phyloP scores from a whole-genome alignment of 2,797 vertebrate species.

The Vultur gryphus region DNA sequence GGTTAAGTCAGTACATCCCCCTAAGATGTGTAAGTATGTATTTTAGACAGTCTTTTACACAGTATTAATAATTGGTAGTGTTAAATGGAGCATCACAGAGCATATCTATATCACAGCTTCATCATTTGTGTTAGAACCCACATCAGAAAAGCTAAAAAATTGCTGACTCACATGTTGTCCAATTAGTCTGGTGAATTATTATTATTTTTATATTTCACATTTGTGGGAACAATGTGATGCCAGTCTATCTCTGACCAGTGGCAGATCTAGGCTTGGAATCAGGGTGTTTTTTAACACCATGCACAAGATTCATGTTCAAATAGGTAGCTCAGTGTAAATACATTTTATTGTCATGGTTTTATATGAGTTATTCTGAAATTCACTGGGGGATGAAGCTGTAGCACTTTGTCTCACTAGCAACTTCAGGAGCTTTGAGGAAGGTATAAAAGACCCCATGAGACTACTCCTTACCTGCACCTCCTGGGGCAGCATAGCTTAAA shows the following conservation, averaged over 20 bases:
- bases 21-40: background rate
- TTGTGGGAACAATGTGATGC: background rate
- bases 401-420: background rate
- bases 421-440: background rate
- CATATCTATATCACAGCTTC: background rate
- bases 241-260: background rate
- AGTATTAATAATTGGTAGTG: background rate
- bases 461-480: background rate
- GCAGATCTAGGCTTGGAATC: background rate
- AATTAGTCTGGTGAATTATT: background rate
- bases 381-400: background rate
- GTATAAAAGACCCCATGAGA: background rate
- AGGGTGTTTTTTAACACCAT: background rate
- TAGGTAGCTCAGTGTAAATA: background rate
- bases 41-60: background rate
- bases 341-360: background rate
- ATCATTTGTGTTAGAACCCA: background rate
- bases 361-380: background rate
- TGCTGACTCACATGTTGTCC: background rate
- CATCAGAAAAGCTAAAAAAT: background rate
- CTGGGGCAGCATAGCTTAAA: background rate
- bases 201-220: background rate
- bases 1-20: background rate
- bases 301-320: background rate
- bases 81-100: background rate